These are phyloP conservation scores for Oryzias melastigma DNA, from an alignment of 2,113 vertebrate species.

Conservation along the genomic window DNA sequence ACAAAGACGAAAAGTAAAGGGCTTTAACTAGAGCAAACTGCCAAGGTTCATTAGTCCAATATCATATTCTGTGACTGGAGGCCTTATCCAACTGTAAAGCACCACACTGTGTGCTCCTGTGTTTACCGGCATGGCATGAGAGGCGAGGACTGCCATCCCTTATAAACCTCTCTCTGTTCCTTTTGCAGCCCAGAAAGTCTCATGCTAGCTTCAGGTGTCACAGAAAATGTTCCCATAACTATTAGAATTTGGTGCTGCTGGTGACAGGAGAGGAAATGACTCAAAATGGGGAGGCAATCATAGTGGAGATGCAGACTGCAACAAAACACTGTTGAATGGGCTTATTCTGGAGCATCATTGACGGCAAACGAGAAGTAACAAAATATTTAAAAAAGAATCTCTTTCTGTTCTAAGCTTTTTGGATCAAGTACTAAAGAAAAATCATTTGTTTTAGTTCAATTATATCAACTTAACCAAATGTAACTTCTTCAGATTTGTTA, in stretches of 20 bases:
- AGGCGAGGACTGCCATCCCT: conserved; percentile 69
- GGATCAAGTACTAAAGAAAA: no score
- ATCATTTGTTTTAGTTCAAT: no score
- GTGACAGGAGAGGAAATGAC: conserved; percentile 51
- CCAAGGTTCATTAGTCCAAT: conserved; percentile 42
- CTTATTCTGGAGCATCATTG: not conserved
- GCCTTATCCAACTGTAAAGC: conserved; percentile 64
- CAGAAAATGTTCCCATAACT: conserved; percentile 56
- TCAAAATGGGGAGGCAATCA: conserved; percentile 29
- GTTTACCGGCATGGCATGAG: conserved; percentile 69
- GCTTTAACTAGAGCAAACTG: conserved; percentile 53
- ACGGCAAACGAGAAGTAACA: no score
- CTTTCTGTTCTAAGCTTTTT: no score
- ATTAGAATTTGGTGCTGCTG: conserved; percentile 51
- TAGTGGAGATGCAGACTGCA: conserved; percentile 15
- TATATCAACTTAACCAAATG: no score
- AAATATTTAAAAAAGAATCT: no score
- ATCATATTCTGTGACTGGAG: conserved; percentile 54
- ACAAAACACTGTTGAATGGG: not conserved
- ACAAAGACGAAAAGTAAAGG: conserved; percentile 29
- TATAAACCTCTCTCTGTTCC: conserved; percentile 75
- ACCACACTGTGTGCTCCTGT: conserved; percentile 44
- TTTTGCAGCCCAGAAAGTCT: conserved; percentile 54
- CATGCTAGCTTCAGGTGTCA: conserved; percentile 66
- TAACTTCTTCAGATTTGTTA: no score